A percentile compares a stretch with the other conserved stretches of the same genome.
phyloP scores from a whole-genome alignment of 2,113 vertebrate genomes.

The Geococcyx californianus region DNA sequence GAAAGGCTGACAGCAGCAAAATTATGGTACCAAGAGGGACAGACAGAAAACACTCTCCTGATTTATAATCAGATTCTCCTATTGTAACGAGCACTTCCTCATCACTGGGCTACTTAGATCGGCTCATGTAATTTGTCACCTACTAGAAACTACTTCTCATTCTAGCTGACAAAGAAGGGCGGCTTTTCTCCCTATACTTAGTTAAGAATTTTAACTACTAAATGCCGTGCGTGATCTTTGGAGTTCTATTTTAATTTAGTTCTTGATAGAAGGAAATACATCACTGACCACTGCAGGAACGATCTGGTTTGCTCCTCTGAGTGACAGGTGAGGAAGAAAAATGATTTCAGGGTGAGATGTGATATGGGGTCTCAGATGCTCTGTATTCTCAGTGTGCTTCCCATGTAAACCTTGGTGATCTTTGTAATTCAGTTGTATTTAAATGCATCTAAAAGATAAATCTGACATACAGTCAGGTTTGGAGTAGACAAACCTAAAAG shows the following conservation, averaged over 20 bases:
- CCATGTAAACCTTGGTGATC: neutral
- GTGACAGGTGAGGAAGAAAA: neutral
- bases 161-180: neutral
- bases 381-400: neutral
- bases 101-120: neutral
- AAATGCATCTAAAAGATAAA: neutral
- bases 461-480: neutral
- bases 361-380: neutral
- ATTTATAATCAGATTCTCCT: slow-evolving; percentile 48
- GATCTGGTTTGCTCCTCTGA: neutral
- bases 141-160: neutral
- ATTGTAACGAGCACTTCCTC: slow-evolving; percentile 8
- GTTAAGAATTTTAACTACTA: neutral
- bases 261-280: neutral
- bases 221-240: neutral
- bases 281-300: neutral
- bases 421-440: neutral
- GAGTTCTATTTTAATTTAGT: neutral
- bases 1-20: slow-evolving; percentile 60
- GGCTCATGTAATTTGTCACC: neutral
- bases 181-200: neutral
- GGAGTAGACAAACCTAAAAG: neutral
- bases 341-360: neutral
- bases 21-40: slow-evolving; percentile 34
- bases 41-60: slow-evolving; percentile 24